Evolutionary conservation across 1,140 invertebrate species (phyloP), one percentile per base, ranked within the genome.

Genomic region (Colletes gigas): DNA sequence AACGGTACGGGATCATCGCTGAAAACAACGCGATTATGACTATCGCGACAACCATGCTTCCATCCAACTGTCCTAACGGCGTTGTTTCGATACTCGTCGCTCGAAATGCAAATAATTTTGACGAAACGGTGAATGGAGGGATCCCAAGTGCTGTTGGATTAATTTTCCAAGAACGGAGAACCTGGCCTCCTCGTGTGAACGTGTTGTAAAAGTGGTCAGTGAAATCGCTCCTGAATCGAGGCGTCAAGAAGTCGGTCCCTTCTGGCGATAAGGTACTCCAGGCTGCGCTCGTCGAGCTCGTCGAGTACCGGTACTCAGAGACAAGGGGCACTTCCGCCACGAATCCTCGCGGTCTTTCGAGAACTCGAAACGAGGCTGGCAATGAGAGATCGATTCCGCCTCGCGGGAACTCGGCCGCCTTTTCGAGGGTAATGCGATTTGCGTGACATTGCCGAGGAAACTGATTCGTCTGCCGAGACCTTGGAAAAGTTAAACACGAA

Each of bases 191-290:
- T 14, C 62, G 62, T 41, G 41, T 65, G 30, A 65, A 65, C 50
- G 39, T 52, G 66, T 71, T 71, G 55, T 30, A 71, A 69, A 69
- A 81, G 73, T 68, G 78, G 73, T 75, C 73, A 75, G 78, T 68
- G 74, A 47, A 72, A 81, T 84, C 74, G 78, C 12, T 59, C 17
- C 65, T 65, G 78, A 84, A 73, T 54, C 73, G 75, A 21, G 52
- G 60, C 57, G 73, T 69, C 66, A 81, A 84, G 67, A 72, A 84
- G 68, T 81, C 70, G 72, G 70, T 81, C 68, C 73, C 73, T 85
- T 71, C 75, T 72, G 75, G 75, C 83, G 66, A 85, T 82, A 69
- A 72, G 65, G 71, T 71, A 82, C 76, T 86, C 81, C 72, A 82
- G 67, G 44, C 77, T 60, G 54, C 74, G 74, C 83, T 85, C 83